A percentile compares a stretch with the other conserved stretches of the same genome.
Conservation (phyloP, 2,797 vertebrate species). For the Lateolabrax maculatus region DNA sequence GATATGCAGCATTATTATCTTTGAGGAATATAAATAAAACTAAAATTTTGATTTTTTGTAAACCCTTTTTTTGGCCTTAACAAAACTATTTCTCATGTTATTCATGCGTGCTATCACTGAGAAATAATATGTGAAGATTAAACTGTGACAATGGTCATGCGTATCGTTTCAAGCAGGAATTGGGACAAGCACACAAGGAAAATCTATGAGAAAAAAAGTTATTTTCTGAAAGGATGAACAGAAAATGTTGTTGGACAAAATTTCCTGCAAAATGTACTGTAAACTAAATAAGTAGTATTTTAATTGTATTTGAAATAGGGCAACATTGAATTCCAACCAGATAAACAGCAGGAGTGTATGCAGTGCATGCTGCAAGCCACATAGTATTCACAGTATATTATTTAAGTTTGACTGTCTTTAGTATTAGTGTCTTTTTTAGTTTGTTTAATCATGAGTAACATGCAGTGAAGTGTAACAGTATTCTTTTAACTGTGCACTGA, state of each 20-base stretch:
- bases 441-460: constrained; percentile 43
- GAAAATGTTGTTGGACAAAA: background rate
- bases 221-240: background rate
- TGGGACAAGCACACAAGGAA: background rate
- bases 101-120: background rate
- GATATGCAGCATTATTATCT: constrained; percentile 88
- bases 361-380: background rate
- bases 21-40: too few species aligned
- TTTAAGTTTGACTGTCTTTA: constrained; percentile 25
- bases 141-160: background rate
- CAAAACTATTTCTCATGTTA: background rate
- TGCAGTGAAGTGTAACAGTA: constrained; percentile 40
- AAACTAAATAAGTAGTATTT: background rate
- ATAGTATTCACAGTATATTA: background rate
- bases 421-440: constrained; percentile 33
- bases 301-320: background rate
- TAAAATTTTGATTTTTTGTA: background rate
- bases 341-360: background rate
- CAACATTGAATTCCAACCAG: background rate
- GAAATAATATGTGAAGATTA: background rate
- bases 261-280: background rate
- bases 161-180: background rate
- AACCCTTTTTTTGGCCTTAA: background rate
- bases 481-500: constrained; percentile 55
- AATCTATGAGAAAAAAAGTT: background rate